phyloP scores from a whole-genome alignment of 1,140 invertebrate species.

The Drosophila simulans region DNA sequence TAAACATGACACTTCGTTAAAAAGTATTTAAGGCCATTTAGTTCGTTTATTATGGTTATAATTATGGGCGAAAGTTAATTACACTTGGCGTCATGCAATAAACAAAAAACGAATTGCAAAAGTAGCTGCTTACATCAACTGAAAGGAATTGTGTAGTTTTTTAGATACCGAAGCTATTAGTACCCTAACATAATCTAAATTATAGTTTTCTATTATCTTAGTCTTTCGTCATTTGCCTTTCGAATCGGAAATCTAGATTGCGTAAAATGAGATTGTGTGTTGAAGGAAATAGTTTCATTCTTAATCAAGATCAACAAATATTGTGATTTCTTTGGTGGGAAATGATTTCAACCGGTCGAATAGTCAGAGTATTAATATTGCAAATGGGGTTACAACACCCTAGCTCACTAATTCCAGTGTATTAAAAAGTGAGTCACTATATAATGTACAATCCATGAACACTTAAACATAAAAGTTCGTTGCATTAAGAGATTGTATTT shows the following conservation, averaged over 20 bases:
- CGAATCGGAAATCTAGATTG: slow-evolving; percentile 25
- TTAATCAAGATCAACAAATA: slow-evolving; percentile 25
- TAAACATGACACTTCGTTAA: background rate
- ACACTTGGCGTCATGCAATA: slow-evolving; percentile 7
- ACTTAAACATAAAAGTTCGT: slow-evolving; percentile 17
- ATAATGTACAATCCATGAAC: slow-evolving; percentile 16
- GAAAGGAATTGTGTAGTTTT: background rate
- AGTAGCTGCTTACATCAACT: slow-evolving; percentile 31
- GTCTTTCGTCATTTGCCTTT: slow-evolving; percentile 24
- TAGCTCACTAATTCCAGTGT: slow-evolving; percentile 10
- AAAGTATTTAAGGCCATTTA: background rate
- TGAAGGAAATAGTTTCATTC: background rate
- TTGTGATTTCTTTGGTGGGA: too few species aligned
- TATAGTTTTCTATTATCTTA: background rate
- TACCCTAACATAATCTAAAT: slow-evolving; percentile 7
- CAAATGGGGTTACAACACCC: slow-evolving; percentile 12
- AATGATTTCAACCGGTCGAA: background rate
- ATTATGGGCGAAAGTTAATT: slow-evolving; percentile 16
- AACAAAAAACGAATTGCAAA: slow-evolving; percentile 21
- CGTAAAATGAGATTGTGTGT: slow-evolving; percentile 10
- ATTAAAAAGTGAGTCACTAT: slow-evolving; percentile 32
- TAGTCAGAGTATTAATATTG: slow-evolving; percentile 3
- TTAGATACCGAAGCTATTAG: background rate
- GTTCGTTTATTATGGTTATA: background rate
- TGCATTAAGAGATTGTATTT: slow-evolving; percentile 13